Conservation (phyloP, 1,140 invertebrate species). For the roundworm (Caenorhabditis elegans) region WBcel235 BX284604.4:6924001-6924500, state of each 20-base stretch:
- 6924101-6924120: no score
- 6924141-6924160: no score
- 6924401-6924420: slow-evolving; percentile 31
- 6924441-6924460: slow-evolving; percentile 31
- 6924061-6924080: no score
- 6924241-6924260: slow-evolving; percentile 33
- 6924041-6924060: no score
- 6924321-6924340: no score
- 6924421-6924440: slow-evolving; percentile 24
- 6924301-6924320: not conserved
- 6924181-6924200: slow-evolving; percentile 15
- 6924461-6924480: not conserved
- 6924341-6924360: slow-evolving; percentile 29
- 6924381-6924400: slow-evolving; percentile 31
- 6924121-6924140: no score
- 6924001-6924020: no score
- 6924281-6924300: slow-evolving; percentile 19
- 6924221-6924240: slow-evolving; percentile 36
- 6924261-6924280: slow-evolving; percentile 38
- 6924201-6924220: not conserved
- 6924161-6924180: no score
- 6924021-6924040: no score
- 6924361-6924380: slow-evolving; percentile 29
- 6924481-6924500: slow-evolving; percentile 32
- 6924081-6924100: no score